Percentiles rank a stretch among this genome's conserved stretches.
Evolutionary conservation across 2,888 invertebrate species (phyloP).

Genomic region (Pristionchus mayeri): DNA sequence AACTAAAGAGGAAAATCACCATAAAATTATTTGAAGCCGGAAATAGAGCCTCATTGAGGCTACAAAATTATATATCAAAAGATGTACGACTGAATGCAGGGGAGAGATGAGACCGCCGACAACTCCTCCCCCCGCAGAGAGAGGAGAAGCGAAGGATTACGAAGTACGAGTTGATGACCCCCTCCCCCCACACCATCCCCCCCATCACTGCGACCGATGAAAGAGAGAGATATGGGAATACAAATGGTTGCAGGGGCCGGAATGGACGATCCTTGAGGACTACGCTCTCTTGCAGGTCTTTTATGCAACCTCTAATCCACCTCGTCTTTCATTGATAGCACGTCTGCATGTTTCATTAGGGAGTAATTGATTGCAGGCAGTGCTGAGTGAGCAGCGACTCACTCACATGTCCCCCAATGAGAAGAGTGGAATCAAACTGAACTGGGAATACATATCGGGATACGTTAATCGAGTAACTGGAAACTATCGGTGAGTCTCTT

Average conservation of each 20-base stretch:
- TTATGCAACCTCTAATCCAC: no score
- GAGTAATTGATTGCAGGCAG: conserved; percentile 78
- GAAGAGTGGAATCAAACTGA: conserved; percentile 88
- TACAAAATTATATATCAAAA: neutral
- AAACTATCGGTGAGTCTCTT: conserved; percentile 58
- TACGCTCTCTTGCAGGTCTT: conserved; percentile 83
- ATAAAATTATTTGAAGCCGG: neutral
- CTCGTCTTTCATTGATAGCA: no score
- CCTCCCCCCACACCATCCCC: no score
- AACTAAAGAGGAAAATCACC: no score
- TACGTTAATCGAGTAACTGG: conserved; percentile 88
- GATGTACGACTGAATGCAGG: neutral
- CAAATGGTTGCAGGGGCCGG: conserved; percentile 82
- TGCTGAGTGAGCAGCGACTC: conserved; percentile 81
- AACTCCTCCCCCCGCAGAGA: conserved; percentile 48
- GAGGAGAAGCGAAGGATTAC: conserved; percentile 47
- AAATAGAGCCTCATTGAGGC: neutral
- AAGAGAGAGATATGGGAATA: neutral
- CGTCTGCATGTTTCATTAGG: no score
- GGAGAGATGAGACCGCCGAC: conserved; percentile 47
- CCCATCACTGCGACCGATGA: no score
- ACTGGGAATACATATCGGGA: conserved; percentile 96
- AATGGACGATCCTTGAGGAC: conserved; percentile 93
- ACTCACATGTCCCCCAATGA: conserved; percentile 85
- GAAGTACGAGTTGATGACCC: neutral